Evolutionary conservation across 1,140 invertebrate genomes (phyloP).

Genomic region (Pseudomyrmex cubaensis): DNA sequence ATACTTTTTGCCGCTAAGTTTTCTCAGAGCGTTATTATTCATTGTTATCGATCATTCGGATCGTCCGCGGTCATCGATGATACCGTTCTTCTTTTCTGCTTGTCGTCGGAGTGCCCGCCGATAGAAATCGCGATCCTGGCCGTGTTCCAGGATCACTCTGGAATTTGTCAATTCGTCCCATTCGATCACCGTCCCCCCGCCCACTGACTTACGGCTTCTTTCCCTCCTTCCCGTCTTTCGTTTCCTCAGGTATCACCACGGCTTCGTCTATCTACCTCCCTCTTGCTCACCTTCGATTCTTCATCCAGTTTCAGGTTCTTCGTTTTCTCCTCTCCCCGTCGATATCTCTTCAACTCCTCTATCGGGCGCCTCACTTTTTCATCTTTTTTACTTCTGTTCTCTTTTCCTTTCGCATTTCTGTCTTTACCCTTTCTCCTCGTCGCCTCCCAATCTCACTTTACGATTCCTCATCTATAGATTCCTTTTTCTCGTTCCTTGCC

Average conservation of each 20-base stretch:
- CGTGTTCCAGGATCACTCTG: constrained; percentile 73
- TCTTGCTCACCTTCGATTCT: constrained; percentile 19
- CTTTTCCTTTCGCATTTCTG: constrained; percentile 61
- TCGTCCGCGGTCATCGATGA: constrained; percentile 34
- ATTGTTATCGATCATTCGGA: constrained; percentile 59
- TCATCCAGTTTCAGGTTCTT: constrained; percentile 30
- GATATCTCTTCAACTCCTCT: constrained; percentile 20
- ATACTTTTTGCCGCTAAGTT: constrained; percentile 17
- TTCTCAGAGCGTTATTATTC: constrained; percentile 2
- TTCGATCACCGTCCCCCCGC: constrained; percentile 29
- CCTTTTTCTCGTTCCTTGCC: constrained; percentile 11
- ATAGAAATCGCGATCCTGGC: constrained; percentile 74
- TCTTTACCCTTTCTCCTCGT: constrained; percentile 29
- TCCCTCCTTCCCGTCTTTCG: constrained; percentile 37
- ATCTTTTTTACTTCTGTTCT: constrained; percentile 54
- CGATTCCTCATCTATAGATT: background rate
- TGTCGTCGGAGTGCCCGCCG: constrained; percentile 29
- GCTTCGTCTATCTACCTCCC: constrained; percentile 18
- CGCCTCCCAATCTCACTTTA: background rate
- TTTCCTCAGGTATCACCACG: constrained; percentile 17
- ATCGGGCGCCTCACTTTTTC: constrained; percentile 18
- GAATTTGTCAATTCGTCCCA: constrained; percentile 79
- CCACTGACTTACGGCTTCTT: constrained; percentile 50
- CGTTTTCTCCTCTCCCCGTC: background rate
- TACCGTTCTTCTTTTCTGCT: constrained; percentile 44